These are phyloP conservation scores for Candoia aspera DNA, from an alignment of 2,113 vertebrate species.

Conservation along the genomic window DNA sequence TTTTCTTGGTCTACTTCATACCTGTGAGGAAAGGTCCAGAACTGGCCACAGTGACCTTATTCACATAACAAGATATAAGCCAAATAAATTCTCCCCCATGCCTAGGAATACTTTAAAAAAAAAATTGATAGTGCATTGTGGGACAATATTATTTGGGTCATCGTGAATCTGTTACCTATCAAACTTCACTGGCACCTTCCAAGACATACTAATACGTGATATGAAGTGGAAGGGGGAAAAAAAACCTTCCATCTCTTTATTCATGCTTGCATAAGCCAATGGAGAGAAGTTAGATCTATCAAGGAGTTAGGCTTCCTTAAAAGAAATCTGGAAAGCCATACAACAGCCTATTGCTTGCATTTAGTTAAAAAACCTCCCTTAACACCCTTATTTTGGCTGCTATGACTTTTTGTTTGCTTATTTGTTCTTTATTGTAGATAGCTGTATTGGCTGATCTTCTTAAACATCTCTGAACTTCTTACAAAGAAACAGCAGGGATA, in stretches of 20 bases:
- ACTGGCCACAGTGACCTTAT: not conserved
- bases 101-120: not conserved
- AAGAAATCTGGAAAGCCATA: not conserved
- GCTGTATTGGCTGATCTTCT: not conserved
- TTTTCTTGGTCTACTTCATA: conserved; percentile 83
- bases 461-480: not conserved
- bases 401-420: not conserved
- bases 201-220: not conserved
- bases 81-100: not conserved
- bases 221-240: not conserved
- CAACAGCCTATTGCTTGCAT: not conserved
- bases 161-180: not conserved
- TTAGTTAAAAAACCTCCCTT: not conserved
- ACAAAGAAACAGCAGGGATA: not conserved
- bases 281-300: not conserved
- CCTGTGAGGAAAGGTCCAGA: conserved; percentile 54
- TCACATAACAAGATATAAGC: not conserved
- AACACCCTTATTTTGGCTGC: not conserved
- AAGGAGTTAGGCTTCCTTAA: not conserved
- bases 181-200: not conserved
- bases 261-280: not conserved
- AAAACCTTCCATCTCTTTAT: not conserved
- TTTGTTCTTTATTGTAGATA: not conserved
- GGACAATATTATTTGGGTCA: not conserved
- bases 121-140: not conserved